phyloP scores from a whole-genome alignment of 2,113 vertebrate genomes.

The Gadus macrocephalus region DNA sequence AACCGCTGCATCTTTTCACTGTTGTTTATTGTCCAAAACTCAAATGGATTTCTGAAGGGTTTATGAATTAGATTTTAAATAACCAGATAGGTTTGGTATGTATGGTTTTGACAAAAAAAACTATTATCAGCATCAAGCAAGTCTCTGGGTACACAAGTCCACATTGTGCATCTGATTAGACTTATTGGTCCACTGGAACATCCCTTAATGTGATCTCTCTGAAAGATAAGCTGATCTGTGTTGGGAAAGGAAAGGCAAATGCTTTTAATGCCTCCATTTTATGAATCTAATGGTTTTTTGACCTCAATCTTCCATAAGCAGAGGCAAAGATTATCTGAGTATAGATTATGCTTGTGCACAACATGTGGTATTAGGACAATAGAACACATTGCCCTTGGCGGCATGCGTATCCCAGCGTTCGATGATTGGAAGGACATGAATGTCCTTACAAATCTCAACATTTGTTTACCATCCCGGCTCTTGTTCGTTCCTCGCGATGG shows the following conservation, averaged over 20 bases:
- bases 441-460: slow-evolving; percentile 42
- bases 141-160: slow-evolving; percentile 7
- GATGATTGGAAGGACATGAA: slow-evolving; percentile 29
- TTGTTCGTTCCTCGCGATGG: slow-evolving; percentile 39
- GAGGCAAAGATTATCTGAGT: slow-evolving; percentile 63
- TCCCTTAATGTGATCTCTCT: slow-evolving; percentile 38
- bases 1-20: no score
- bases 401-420: slow-evolving; percentile 34
- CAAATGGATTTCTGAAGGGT: no score
- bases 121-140: no score
- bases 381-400: neutral
- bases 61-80: no score
- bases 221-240: slow-evolving; percentile 39
- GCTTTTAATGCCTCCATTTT: slow-evolving; percentile 45
- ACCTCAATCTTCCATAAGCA: slow-evolving; percentile 74
- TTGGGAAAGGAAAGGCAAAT: slow-evolving; percentile 33
- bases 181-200: slow-evolving; percentile 42
- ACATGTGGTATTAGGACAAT: slow-evolving; percentile 35
- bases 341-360: slow-evolving; percentile 66
- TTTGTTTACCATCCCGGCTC: slow-evolving; percentile 58
- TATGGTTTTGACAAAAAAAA: no score
- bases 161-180: slow-evolving; percentile 37
- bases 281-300: slow-evolving; percentile 72
- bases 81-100: no score
- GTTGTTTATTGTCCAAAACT: no score